Evolutionary conservation across 2,888 invertebrate genomes (phyloP).

Genomic region (Bhutanitis thaidina): DNA sequence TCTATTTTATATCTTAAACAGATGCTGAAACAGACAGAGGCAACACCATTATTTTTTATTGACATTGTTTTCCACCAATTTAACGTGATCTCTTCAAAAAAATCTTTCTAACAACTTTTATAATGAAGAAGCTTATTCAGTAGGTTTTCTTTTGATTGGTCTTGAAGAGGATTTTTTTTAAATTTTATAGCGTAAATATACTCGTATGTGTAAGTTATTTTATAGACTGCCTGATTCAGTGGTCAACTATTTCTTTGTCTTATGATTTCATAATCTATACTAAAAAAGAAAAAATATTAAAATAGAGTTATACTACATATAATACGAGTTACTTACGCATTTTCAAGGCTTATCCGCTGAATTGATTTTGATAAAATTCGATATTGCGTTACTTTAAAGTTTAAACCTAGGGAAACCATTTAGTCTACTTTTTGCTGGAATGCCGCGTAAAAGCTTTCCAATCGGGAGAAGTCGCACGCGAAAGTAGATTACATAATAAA

Average conservation of each 20-base stretch:
- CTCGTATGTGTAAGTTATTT: background rate
- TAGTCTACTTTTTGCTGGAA: too few relatives aligned
- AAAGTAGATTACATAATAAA: too few relatives aligned
- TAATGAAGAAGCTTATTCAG: background rate
- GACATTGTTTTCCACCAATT: constrained; percentile 12
- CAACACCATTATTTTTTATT: constrained; percentile 18
- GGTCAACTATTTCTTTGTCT: background rate
- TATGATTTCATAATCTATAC: background rate
- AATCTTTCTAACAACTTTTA: background rate
- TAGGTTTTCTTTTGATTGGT: background rate
- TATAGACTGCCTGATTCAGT: background rate
- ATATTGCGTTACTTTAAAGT: too few relatives aligned
- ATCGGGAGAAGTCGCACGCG: too few relatives aligned
- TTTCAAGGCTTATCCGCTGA: too few relatives aligned
- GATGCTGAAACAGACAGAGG: constrained; percentile 24
- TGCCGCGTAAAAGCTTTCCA: too few relatives aligned
- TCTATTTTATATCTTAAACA: constrained; percentile 29
- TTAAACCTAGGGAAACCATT: too few relatives aligned
- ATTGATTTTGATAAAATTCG: too few relatives aligned
- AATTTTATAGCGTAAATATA: background rate
- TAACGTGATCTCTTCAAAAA: constrained; percentile 13
- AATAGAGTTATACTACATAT: too few relatives aligned
- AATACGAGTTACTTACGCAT: too few relatives aligned
- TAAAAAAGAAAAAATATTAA: background rate
- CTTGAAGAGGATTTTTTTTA: background rate